phyloP scores from a whole-genome alignment of 2,797 vertebrate species.

The Darevskia mixta region DNA sequence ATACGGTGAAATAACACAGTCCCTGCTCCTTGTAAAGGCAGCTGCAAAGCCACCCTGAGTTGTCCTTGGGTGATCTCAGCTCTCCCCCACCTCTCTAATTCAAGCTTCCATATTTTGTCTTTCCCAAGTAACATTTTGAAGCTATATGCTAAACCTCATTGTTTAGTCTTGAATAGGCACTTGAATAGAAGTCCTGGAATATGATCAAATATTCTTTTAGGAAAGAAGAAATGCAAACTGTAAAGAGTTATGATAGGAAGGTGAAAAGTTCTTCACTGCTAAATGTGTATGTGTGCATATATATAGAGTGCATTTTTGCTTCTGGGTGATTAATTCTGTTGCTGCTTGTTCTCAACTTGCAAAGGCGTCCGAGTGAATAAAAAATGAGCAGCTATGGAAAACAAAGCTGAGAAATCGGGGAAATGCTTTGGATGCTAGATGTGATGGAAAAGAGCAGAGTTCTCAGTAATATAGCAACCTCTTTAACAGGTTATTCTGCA shows the following conservation, averaged over 20 bases:
- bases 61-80: neutral
- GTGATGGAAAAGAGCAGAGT: neutral
- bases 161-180: neutral
- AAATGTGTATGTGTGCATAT: neutral
- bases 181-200: neutral
- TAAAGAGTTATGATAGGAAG: neutral
- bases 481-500: neutral
- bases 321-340: neutral
- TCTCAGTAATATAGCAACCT: neutral
- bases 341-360: neutral
- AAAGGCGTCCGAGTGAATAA: neutral
- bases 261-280: neutral
- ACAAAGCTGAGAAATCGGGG: neutral
- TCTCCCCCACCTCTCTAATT: neutral
- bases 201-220: constrained; percentile 2
- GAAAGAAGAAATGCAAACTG: neutral
- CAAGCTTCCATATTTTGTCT: neutral
- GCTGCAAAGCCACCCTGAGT: neutral
- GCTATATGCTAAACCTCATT: too few species aligned
- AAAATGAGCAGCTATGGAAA: neutral
- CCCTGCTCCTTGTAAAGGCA: neutral
- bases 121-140: neutral
- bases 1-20: neutral
- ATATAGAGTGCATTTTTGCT: neutral
- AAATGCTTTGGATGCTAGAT: neutral